A percentile compares a stretch with the other conserved stretches of the same genome.
Evolutionary conservation across 2,888 invertebrate genomes (phyloP).

Genomic region (Drosophila hamatofila): DNA sequence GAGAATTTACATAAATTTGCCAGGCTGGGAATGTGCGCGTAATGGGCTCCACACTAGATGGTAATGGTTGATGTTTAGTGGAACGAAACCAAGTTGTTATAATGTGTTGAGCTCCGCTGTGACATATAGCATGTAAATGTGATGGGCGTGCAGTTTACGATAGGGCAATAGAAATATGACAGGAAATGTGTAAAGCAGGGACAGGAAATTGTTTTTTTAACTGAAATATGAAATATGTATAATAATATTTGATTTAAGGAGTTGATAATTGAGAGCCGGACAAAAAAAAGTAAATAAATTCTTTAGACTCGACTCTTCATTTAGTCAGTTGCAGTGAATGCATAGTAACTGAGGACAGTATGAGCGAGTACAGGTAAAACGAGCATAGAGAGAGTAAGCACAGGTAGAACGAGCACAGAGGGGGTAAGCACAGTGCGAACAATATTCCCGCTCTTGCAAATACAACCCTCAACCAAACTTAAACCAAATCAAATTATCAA

Average conservation of each 20-base stretch:
- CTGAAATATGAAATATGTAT: background rate
- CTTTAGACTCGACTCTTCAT: too few relatives aligned
- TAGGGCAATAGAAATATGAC: slow-evolving; percentile 5
- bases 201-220: background rate
- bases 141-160: slow-evolving; percentile 7
- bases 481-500: too few relatives aligned
- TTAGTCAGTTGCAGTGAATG: too few relatives aligned
- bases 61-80: slow-evolving; percentile 25
- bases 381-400: too few relatives aligned
- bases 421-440: too few relatives aligned
- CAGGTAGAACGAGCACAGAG: too few relatives aligned
- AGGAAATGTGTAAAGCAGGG: slow-evolving; percentile 10
- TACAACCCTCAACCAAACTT: too few relatives aligned
- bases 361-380: too few relatives aligned
- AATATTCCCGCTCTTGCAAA: too few relatives aligned
- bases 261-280: background rate
- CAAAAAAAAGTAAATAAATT: too few relatives aligned
- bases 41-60: slow-evolving; percentile 25
- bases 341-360: too few relatives aligned
- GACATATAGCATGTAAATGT: slow-evolving; percentile 12
- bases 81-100: slow-evolving; percentile 18
- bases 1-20: slow-evolving; percentile 23
- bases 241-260: background rate
- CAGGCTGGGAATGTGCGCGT: slow-evolving; percentile 21
- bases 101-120: slow-evolving; percentile 25